Percentiles rank a stretch among this genome's conserved stretches.
Evolutionary conservation across 2,888 invertebrate genomes (phyloP).

Genomic region (Mactromeris polynyma): DNA sequence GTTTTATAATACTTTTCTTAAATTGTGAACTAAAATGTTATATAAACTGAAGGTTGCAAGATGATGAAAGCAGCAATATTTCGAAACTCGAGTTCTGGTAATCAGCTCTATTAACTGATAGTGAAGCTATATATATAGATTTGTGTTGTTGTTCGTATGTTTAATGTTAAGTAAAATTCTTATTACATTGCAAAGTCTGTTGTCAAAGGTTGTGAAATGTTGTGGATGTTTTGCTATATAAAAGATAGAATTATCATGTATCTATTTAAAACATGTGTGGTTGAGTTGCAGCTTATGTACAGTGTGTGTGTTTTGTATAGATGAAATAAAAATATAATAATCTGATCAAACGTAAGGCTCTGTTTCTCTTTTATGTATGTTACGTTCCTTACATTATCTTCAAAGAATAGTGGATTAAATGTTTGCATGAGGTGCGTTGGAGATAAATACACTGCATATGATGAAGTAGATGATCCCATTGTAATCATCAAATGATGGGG

Average conservation of each 20-base stretch:
- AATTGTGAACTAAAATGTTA: neutral
- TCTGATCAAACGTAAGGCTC: neutral
- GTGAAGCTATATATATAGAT: neutral
- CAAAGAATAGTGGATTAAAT: no score
- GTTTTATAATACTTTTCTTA: no score
- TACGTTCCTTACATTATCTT: no score
- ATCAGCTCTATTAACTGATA: neutral
- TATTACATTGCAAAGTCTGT: neutral
- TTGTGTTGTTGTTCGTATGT: neutral
- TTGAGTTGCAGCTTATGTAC: neutral
- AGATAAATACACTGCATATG: no score
- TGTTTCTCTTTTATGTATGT: neutral
- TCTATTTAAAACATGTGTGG: neutral
- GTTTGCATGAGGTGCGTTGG: no score
- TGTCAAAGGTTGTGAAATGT: neutral
- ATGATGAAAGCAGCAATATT: no score
- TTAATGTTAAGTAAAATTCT: neutral
- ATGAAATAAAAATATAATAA: neutral
- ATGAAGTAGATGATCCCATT: no score
- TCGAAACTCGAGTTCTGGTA: neutral
- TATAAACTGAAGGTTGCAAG: no score
- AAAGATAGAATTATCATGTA: neutral
- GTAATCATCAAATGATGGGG: no score
- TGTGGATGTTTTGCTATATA: neutral
- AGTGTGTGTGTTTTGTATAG: neutral